Evolutionary conservation across 2,113 vertebrate genomes (phyloP).

Genomic region (Strix uralensis): DNA sequence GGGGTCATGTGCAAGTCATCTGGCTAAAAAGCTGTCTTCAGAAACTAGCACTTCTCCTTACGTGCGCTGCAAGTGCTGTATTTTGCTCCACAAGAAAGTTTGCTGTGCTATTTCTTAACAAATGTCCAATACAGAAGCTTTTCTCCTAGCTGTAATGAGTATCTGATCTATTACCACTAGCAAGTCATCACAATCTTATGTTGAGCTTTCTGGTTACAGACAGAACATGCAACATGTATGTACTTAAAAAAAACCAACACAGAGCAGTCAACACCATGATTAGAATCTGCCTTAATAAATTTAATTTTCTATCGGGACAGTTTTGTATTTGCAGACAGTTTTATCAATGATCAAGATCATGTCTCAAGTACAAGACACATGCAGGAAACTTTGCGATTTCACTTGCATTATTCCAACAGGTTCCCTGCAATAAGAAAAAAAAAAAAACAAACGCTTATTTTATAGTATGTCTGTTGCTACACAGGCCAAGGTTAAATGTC

Average conservation of each 20-base stretch:
- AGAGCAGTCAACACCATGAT: background rate
- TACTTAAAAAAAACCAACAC: background rate
- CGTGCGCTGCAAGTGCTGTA: fast-evolving
- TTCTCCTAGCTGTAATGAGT: fast-evolving
- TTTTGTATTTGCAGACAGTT: background rate
- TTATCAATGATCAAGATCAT: background rate
- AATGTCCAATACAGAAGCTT: fast-evolving
- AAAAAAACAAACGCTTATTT: background rate
- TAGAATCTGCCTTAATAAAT: background rate
- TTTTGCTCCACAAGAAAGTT: background rate
- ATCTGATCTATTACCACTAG: background rate
- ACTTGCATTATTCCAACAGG: background rate
- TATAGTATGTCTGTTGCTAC: background rate
- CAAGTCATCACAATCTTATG: fast-evolving
- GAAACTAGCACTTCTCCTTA: background rate
- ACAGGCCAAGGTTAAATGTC: background rate
- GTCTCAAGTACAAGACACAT: background rate
- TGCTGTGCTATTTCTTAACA: background rate
- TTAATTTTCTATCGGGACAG: background rate
- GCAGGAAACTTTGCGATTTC: background rate
- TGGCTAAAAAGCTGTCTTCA: background rate
- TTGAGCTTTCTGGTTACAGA: background rate
- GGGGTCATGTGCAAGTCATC: background rate
- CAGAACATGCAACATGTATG: fast-evolving
- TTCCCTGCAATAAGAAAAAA: background rate